phyloP scores from a whole-genome alignment of 2,797 vertebrate species.

The Acrossocheilus fasciatus region DNA sequence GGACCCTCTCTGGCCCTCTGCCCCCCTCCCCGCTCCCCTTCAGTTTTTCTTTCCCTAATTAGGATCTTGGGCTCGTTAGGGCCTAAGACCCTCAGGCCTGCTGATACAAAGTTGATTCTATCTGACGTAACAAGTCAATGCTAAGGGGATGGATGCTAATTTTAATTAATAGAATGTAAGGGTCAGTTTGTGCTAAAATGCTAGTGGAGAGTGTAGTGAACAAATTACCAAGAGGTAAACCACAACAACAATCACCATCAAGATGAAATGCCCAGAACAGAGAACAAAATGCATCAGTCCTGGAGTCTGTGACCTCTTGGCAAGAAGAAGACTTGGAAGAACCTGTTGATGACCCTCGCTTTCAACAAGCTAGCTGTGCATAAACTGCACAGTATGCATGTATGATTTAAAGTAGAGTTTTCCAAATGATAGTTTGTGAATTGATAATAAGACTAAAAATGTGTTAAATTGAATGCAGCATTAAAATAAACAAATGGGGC shows the following conservation, averaged over 20 bases:
- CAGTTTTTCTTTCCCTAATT: constrained; percentile 76
- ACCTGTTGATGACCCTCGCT: constrained; percentile 36
- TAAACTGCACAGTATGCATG: background rate
- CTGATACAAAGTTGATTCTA: constrained; percentile 82
- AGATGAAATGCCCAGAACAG: constrained; percentile 18
- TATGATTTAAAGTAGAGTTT: background rate
- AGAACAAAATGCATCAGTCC: constrained; percentile 12
- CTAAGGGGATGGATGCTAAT: constrained; percentile 83
- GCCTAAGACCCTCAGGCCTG: constrained; percentile 69
- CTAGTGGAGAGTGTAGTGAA: constrained; percentile 46
- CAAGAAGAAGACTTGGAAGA: background rate
- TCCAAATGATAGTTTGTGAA: background rate
- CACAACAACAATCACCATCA: constrained; percentile 43
- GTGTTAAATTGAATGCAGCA: background rate
- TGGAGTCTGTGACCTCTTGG: constrained; percentile 15
- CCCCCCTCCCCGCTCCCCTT: constrained; percentile 59
- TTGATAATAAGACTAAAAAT: background rate
- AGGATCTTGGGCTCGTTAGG: constrained; percentile 81
- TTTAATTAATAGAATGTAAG: constrained; percentile 85
- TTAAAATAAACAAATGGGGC: background rate
- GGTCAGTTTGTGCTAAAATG: constrained; percentile 79
- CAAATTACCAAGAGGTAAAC: constrained; percentile 57
- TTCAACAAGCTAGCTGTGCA: background rate
- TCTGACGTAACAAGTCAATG: constrained; percentile 85
- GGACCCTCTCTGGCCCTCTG: constrained; percentile 65